Conservation (phyloP, 1,140 invertebrate genomes). For the Drosophila biarmipes region DNA sequence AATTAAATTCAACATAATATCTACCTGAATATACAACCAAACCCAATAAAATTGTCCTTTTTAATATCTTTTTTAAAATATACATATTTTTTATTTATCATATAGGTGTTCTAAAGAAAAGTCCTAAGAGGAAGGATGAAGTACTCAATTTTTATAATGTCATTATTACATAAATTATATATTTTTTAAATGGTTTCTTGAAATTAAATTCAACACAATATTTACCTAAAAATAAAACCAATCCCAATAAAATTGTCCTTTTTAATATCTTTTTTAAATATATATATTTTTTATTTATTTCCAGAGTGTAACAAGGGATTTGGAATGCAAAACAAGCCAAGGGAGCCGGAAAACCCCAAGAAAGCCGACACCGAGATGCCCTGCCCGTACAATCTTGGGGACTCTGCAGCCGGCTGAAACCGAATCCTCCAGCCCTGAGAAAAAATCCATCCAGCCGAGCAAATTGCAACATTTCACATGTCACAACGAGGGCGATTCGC, state of each 20-base stretch:
- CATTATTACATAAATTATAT: background rate
- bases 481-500: slow-evolving; percentile 50
- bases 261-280: background rate
- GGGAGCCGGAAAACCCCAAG: background rate
- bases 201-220: no score
- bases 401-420: slow-evolving; percentile 1
- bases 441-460: background rate
- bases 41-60: no score
- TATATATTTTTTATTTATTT: background rate
- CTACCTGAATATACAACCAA: no score
- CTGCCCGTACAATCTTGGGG: background rate
- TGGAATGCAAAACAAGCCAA: background rate
- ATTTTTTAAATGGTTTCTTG: no score
- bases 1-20: no score
- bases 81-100: no score
- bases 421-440: slow-evolving; percentile 22
- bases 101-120: no score
- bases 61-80: background rate
- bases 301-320: background rate
- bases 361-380: background rate
- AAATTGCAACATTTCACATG: slow-evolving; percentile 73
- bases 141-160: background rate
- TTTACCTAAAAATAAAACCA: no score
- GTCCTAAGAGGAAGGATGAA: background rate
- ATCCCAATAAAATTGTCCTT: no score